Conservation (phyloP, 1,140 invertebrate species). For the Drosophila nigromelanica region DNA sequence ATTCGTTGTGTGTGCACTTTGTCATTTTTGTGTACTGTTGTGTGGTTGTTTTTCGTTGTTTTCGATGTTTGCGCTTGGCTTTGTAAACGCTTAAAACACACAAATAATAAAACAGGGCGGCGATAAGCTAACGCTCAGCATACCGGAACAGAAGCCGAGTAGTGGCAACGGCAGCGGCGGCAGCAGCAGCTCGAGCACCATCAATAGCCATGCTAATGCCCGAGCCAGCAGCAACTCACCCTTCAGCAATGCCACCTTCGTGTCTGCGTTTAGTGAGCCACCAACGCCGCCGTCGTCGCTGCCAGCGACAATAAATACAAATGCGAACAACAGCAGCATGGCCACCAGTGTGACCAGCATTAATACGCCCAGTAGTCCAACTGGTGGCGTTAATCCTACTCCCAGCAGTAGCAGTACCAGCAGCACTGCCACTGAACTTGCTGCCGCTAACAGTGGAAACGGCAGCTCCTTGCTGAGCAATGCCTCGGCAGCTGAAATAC, state of each 20-base stretch:
- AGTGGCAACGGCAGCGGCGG: constrained; percentile 39
- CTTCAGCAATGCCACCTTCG: constrained; percentile 71
- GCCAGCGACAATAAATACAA: constrained; percentile 55
- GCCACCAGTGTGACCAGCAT: constrained; percentile 68
- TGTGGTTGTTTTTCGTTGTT: constrained; percentile 28
- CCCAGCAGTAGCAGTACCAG: constrained; percentile 32
- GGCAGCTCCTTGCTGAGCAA: constrained; percentile 56
- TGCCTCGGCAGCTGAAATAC: constrained; percentile 79
- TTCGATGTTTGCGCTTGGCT: constrained; percentile 56
- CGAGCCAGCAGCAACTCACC: constrained; percentile 47
- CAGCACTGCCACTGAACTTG: constrained; percentile 19
- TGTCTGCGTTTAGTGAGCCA: constrained; percentile 64
- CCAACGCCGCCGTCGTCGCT: constrained; percentile 65
- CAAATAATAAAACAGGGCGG: constrained; percentile 85
- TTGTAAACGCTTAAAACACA: constrained; percentile 46
- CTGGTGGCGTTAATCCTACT: constrained; percentile 32
- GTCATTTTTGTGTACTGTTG: constrained; percentile 52
- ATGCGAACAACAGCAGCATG: constrained; percentile 36
- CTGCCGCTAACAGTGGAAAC: constrained; percentile 11
- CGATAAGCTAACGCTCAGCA: constrained; percentile 89
- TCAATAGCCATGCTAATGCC: constrained; percentile 31
- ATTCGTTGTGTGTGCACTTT: constrained; percentile 69
- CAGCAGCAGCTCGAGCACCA: constrained; percentile 52
- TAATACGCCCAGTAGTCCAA: constrained; percentile 55
- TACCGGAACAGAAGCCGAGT: constrained; percentile 84